Evolutionary conservation across 2,888 invertebrate genomes (phyloP).

Genomic region (Priapulus caudatus): DNA sequence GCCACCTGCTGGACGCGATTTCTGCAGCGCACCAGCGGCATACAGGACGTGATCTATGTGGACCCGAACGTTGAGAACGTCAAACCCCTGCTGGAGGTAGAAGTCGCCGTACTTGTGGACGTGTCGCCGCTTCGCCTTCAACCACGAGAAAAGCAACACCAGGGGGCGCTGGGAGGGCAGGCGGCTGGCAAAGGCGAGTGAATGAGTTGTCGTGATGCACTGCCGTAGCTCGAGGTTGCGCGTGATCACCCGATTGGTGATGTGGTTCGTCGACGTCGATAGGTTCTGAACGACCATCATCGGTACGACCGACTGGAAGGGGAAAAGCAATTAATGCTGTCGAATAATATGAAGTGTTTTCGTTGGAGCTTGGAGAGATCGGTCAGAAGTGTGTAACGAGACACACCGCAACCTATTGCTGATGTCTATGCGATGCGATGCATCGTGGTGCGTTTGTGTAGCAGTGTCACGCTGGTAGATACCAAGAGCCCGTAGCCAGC

Average conservation of each 20-base stretch:
- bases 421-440: no score
- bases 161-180: slow-evolving; percentile 47
- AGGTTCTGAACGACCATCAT: slow-evolving; percentile 30
- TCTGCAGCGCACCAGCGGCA: slow-evolving; percentile 42
- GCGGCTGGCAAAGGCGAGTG: not conserved
- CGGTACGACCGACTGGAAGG: slow-evolving; percentile 20
- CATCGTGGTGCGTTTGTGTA: no score
- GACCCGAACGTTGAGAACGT: slow-evolving; percentile 65
- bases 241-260: slow-evolving; percentile 12
- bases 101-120: slow-evolving; percentile 68
- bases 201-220: no score
- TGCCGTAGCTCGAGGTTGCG: slow-evolving; percentile 9
- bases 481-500: no score
- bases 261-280: slow-evolving; percentile 24
- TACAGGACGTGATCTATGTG: not conserved
- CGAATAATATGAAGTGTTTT: no score
- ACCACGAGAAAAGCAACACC: slow-evolving; percentile 69
- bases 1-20: slow-evolving; percentile 60
- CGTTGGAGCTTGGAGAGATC: no score
- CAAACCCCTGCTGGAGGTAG: slow-evolving; percentile 71
- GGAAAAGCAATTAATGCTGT: no score
- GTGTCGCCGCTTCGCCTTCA: slow-evolving; percentile 68
- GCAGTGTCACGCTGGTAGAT: no score
- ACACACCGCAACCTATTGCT: no score
- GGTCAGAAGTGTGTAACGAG: no score